Base-by-base conservation (phyloP, 1,140 invertebrate genomes). In the Pachyrhynchus sulphureomaculatus region DNA sequence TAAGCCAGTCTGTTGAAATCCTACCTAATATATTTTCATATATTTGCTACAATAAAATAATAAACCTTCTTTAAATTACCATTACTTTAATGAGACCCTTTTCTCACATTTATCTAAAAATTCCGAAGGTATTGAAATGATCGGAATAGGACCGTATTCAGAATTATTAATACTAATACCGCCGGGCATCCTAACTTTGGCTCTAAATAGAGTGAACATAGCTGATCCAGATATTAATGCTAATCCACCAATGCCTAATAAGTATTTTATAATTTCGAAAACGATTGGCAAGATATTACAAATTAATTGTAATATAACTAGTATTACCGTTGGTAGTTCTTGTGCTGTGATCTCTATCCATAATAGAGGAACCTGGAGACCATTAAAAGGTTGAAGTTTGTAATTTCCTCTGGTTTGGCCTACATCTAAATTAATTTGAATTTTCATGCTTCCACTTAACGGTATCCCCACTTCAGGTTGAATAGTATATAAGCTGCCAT, bases 351-450 rank as follows among this genome's bases (percentile, higher is more conserved):
- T 73, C 73, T 87, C 83, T 0, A 82, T 72, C 84, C 87, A 88
- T 3, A 86, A 80, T 10, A 89, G 71, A 0, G 88, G 88, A 24
- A 90, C 39, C 0, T 81, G 79, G 18, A 86, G 68, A 45, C 81
- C 77, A 62, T 86, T 83, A 67, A 88, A 89, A 10, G 76, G 74
- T 2, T 66, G 71, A 18, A 84, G 79, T 34, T 77, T 73, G 0
- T 68, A 62, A 67, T 84, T 87, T 49, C 81, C 84, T 10, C 65
- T 76, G 0, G 83, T 81, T 6, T 83, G 69, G 3, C 80, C 73
- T 64, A 88, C 79, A 2, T 86, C 75, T n/a, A 89, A 73, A 72
- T 88, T 90, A 24, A 86, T 79, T 73, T 90, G 88, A 15, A 89
- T 68, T 12, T 82, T 82, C 10, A 86, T 80, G 23, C 79, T 77